Conservation (phyloP, 2,113 vertebrate genomes). For the Rhinolophus sinicus region DNA sequence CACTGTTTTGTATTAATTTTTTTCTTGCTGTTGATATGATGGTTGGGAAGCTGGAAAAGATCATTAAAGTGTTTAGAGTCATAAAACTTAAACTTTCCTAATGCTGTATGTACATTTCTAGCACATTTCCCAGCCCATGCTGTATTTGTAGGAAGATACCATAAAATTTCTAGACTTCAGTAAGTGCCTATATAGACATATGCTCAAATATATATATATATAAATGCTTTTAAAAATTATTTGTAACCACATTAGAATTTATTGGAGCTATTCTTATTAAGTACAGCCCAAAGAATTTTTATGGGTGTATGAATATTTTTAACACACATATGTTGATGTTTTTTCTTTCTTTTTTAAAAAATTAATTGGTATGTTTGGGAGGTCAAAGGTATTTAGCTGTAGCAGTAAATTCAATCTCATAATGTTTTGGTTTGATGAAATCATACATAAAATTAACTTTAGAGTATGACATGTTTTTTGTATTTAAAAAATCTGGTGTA, state of each 20-base stretch:
- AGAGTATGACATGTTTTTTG: not conserved
- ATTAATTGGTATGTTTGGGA: constrained; percentile 24
- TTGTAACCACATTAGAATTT: constrained; percentile 18
- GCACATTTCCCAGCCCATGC: not conserved
- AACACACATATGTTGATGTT: not conserved
- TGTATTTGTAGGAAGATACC: not conserved
- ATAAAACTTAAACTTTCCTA: constrained; percentile 17
- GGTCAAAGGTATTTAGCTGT: constrained; percentile 30
- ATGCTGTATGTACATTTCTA: not conserved
- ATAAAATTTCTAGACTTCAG: constrained; percentile 14
- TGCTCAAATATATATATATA: not conserved
- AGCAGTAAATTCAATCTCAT: constrained; percentile 21
- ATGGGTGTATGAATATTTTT: not conserved
- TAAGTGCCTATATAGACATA: not conserved
- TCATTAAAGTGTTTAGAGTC: constrained; percentile 32
- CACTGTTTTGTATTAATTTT: constrained; percentile 30
- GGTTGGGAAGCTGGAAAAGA: not conserved
- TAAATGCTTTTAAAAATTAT: not conserved
- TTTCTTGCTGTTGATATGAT: not conserved
- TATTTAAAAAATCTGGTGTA: not conserved
- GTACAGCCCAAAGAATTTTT: not conserved
- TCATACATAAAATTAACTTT: constrained; percentile 43
- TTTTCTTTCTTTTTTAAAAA: not conserved
- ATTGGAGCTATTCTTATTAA: not conserved
- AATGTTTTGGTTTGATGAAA: constrained; percentile 45